Evolutionary conservation across 1,140 invertebrate species (phyloP).

Genomic region (Drosophila biarmipes): DNA sequence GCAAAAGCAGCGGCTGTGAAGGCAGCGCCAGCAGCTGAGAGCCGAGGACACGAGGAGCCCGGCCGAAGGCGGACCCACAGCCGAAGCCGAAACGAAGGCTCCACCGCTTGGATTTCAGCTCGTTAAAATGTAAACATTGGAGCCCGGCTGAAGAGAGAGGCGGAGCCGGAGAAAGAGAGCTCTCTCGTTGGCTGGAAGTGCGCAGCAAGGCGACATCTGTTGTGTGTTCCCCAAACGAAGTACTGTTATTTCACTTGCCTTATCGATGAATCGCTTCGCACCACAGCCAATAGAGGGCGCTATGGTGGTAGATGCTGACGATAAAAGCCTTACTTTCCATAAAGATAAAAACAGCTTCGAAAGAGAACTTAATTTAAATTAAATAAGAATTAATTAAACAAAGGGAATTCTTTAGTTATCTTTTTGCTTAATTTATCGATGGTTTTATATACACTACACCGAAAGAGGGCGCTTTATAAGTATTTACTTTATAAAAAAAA

Average conservation of each 20-base stretch:
- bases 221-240: background rate
- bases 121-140: conserved; percentile 56
- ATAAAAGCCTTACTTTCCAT: too few species aligned
- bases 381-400: too few species aligned
- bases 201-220: conserved; percentile 22
- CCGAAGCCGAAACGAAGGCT: conserved; percentile 3
- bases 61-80: background rate
- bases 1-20: conserved; percentile 25
- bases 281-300: background rate
- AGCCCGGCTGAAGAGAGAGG: conserved; percentile 14
- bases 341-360: too few species aligned
- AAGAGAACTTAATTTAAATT: too few species aligned
- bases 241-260: background rate
- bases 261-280: background rate
- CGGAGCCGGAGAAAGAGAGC: background rate
- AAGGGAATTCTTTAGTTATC: background rate
- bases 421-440: background rate
- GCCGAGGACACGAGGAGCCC: background rate
- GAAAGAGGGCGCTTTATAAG: too few species aligned
- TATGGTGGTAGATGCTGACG: background rate
- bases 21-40: conserved; percentile 39
- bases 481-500: too few species aligned
- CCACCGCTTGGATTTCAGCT: conserved; percentile 9
- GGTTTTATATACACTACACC: background rate
- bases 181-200: background rate